Evolutionary conservation across 2,888 invertebrate genomes (phyloP), one percentile per base, ranked within the genome.

Genomic region (Candidula unifasciata): DNA sequence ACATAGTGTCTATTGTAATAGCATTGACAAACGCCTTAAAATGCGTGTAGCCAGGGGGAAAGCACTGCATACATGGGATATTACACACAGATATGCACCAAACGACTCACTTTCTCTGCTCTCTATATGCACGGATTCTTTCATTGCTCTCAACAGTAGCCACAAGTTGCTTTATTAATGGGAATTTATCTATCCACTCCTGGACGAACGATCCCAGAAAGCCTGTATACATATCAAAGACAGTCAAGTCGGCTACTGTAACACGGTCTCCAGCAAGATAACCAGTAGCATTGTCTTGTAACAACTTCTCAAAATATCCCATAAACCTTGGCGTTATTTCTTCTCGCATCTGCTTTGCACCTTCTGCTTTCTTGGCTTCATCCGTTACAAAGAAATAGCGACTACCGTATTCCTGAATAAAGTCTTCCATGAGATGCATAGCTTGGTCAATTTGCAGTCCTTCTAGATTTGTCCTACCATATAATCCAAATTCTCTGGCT

Each of bases 401-500:
- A 24, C 24, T 73, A 5, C n/a, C 82, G 35, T 54, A 83, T 3
- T 33, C 77, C 30, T 68, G 57, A 24, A 69, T 52, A 0, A 83
- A 77, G n/a, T 88, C 87, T 35, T 83, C 86, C 35, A 85, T 74
- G 8, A 79, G 68, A 27, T 88, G 87, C 16, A 85, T 83, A 0
- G 82, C 69, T n/a, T 86, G 84, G 66, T 88, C 89, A 64, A 87
- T 84, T 18, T 76, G 66, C 18, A 85, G 78, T 76, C 77, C 66
- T 16, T 88, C 88, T 30, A 83, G 21, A 60, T 69, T 81, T 64
- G 82, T 80, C 27, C 83, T 83, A 6, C 87, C 88, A 35, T 83
- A 82, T 33, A 87, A 83, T 69, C 86, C 87, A 64, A 81, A 83
- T 21, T 77, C 80, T 21, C 71, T 73, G 18, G 86, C 83, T 54